Evolutionary conservation across 2,113 vertebrate genomes (phyloP), one percentile per base, ranked within the genome.

Genomic region (Protomyctophum bolini): DNA sequence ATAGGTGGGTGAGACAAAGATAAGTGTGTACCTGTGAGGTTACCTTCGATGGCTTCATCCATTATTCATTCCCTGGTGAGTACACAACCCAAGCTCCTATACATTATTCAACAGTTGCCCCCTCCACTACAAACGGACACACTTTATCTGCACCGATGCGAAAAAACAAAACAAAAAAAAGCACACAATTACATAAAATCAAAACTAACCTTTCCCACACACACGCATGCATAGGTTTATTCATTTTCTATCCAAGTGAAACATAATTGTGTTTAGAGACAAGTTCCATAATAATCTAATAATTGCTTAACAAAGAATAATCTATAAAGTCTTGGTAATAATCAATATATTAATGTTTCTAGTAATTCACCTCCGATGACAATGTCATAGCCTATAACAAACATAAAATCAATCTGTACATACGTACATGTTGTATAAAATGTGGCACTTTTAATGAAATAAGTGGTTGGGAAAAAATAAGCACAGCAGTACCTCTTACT

Each of bases 41-140:
- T 91, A 90, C 82, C 87, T 86, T 87, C 87, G 89, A 90, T 92
- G 85, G 85, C 82, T 77, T 92, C 90, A 91, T 93, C 48, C 81
- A 93, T 92, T 91, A 93, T 93, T 93, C 82, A 93, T 76, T 81
- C 66, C 65, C 68, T 84, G 84, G 84, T 87, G 88, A 91, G 88
- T 88, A 89, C 85, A 88, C 78, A 87, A 89, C 80, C 88, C 91
- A 87, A 83, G 85, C 77, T 77, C 75, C 79, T 80, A 87, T 93
- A 75, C 86, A 93, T 93, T 91, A 93, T 93, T 93, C 64, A 93
- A 54, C 58, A 83, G 57, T 75, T 28, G 72, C 79, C 80, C 82
- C 79, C 57, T 70, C 66, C 61, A 58, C 77, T 41, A 65, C 60
- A 73, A 60, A 48, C 75, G 70, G 50, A 84, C 73, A 81, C 56